Conservation (phyloP, 2,888 invertebrate genomes). For the Hermaeophaga mercurialis region DNA sequence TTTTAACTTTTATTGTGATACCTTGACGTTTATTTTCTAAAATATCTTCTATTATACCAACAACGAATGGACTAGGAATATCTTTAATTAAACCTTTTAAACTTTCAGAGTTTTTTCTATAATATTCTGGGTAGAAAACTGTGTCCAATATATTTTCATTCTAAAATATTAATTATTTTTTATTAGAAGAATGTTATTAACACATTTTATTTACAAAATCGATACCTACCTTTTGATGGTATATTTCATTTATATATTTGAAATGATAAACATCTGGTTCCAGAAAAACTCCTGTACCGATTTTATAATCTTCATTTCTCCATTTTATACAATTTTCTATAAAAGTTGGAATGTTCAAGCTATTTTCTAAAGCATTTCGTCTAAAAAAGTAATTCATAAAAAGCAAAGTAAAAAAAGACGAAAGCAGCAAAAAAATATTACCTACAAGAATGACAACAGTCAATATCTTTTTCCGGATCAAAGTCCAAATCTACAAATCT, state of each 20-base stretch:
- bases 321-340: constrained; percentile 63
- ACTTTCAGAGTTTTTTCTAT: constrained; percentile 73
- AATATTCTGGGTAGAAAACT: constrained; percentile 78
- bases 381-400: no score
- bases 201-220: no score
- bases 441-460: constrained; percentile 65
- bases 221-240: no score
- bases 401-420: no score
- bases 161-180: constrained; percentile 26
- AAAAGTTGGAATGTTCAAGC: constrained; percentile 55
- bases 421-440: no score
- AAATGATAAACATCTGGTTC: constrained; percentile 68
- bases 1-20: constrained; percentile 68
- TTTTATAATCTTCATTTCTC: constrained; percentile 66
- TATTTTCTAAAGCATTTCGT: constrained; percentile 54
- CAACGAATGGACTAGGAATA: constrained; percentile 76
- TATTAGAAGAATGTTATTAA: background rate
- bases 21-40: constrained; percentile 56
- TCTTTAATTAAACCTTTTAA: constrained; percentile 74
- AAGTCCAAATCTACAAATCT: constrained; percentile 63
- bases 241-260: constrained; percentile 54
- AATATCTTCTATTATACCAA: constrained; percentile 72
- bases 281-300: constrained; percentile 73
- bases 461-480: constrained; percentile 51
- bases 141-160: constrained; percentile 66